Base-by-base conservation (phyloP, 2,113 vertebrate species). In the Trematocara marginatum region DNA sequence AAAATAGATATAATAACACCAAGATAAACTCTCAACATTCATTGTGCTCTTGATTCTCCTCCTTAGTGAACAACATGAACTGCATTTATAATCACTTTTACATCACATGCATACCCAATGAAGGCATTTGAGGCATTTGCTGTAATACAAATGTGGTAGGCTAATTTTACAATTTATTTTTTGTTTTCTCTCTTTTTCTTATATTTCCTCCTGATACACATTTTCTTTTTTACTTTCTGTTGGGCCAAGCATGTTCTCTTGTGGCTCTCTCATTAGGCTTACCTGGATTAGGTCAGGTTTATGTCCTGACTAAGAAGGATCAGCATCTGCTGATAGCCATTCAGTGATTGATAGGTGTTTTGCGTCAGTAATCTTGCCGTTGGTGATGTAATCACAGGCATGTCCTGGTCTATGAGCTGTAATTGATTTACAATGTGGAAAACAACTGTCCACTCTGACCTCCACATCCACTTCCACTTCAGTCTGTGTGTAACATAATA, bases 331-430 rank as follows among this genome's bases (percentile, higher is more conserved):
- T 57, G 51, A 87, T 89, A 76, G 45, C 16, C 56, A 79, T 80
- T 56, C 13, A 20, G 26, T 82, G 76, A 85, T 20, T 89, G 51
- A 87, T 91, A 71, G 86, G 88, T 80, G 89, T 69, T 89, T 78
- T 86, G 81, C 57, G 53, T 93, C 92, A 93, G 71, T 88, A 87
- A 90, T 76, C 81, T 82, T 57, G 64, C 71, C 54, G 66, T 74
- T 64, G 84, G 35, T 78, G 78, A 89, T 71, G 83, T 64, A 86
- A 89, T 74, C 79, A 80, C 69, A 57, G 26, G 74, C 3, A 29
- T 40, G 47, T 6, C 57, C 59, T 69, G 13, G 16, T 56, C 76
- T 20, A 13, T 47, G 42, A 86, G 10, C 49, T 64, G 1, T 71
- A 80, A 86, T 16, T 54, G 26, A 89, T 57, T 88, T 86, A 85